Base-by-base conservation (phyloP, 2,888 invertebrate species). In the Apamea sordens region DNA sequence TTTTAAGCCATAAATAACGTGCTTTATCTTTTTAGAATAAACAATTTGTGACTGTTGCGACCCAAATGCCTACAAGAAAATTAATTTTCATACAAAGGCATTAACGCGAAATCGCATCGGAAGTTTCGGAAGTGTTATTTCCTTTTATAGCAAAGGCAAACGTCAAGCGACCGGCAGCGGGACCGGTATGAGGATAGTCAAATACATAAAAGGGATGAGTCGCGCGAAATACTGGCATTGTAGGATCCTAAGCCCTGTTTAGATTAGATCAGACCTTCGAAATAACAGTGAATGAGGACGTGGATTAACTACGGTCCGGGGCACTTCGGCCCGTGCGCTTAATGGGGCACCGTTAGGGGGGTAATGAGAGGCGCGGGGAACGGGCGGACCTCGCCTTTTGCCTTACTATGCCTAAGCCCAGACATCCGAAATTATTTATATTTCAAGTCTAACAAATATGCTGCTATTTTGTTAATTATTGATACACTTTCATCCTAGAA, bases 271-370 rank as follows among this genome's bases (percentile, higher is more conserved):
- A 96, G 96, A 95, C 96, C 96, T 96, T 96, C 95, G 96, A 96
- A 97, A 97, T 97, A 97, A 97, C 97, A 97, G 96, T 96, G 96
- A 97, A 97, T 96, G 96, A 97, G 96, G 96, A 96, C 96, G 95
- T 96, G 97, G 97, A 96, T 97, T 97, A 96, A 97, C 96, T 96
- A 96, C 96, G 97, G 96, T 96, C 96, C 96, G 95, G 95, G 93
- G 95, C 95, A 96, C 95, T 96, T 94, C 93, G 96, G 95, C 94
- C 96, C 95, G 95, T 95, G 95, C 95, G 95, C 95, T 95, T 96
- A 96, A 96, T 96, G 96, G 96, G 93, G 92, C 95, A 94, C 95
- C 93, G 96, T 96, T 96, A 95, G 94, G 95, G 80, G 82, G 94
- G 96, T 95, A 96, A 96, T 95, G 95, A 96, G 94, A 94, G 94